Conservation (phyloP, 2,113 vertebrate species). For the Psilopogon haemacephalus region DNA sequence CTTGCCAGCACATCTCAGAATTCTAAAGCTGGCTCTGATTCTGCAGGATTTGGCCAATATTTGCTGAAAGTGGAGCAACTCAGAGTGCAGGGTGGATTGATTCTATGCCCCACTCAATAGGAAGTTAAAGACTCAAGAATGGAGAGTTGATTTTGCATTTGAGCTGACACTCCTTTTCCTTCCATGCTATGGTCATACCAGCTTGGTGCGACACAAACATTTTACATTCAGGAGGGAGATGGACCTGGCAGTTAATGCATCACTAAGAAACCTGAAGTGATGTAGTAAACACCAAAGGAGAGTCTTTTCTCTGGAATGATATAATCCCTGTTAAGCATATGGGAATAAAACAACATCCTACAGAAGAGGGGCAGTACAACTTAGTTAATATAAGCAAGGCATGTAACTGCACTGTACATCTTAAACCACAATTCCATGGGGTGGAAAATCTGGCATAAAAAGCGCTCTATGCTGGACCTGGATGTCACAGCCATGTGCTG, state of each 20-base stretch:
- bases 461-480: not conserved
- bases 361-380: not conserved
- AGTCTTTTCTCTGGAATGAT: constrained; percentile 14
- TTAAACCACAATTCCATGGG: not conserved
- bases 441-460: not conserved
- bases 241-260: not conserved
- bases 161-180: not conserved
- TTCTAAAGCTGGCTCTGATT: constrained; percentile 26
- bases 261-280: not conserved
- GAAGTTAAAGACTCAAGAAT: not conserved
- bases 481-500: not conserved
- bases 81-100: not conserved
- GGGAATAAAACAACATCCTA: not conserved
- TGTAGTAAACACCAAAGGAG: not conserved
- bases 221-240: constrained; percentile 10
- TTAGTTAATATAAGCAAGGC: not conserved
- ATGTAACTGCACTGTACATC: not conserved
- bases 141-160: not conserved
- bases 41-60: constrained; percentile 14
- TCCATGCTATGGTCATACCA: not conserved
- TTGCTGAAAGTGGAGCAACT: constrained; percentile 4
- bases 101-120: not conserved
- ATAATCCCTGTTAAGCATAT: not conserved
- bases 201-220: not conserved
- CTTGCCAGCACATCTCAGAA: not conserved